Percentiles rank a stretch among this genome's conserved stretches.
Evolutionary conservation across 35 echinoderm and acorn worm species (phyloP).

Genomic region (Lytechinus pictus): DNA sequence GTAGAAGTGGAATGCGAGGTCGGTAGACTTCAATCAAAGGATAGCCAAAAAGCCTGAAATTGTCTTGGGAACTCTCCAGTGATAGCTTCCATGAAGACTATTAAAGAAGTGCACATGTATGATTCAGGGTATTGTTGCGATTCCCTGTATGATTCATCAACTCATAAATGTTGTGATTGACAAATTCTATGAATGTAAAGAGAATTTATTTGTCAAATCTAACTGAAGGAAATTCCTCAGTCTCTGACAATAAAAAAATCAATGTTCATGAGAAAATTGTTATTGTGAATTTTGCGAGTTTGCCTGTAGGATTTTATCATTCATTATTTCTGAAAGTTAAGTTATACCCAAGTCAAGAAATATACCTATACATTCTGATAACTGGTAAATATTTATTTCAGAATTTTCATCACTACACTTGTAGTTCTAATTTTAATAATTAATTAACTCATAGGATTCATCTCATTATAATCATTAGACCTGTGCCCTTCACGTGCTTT

Average conservation of each 20-base stretch:
- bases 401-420: too few relatives aligned
- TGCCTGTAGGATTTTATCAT: background rate
- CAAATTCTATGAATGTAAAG: background rate
- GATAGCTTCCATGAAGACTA: background rate
- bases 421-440: too few relatives aligned
- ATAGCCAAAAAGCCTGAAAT: background rate
- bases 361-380: too few relatives aligned
- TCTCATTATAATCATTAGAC: too few relatives aligned
- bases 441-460: too few relatives aligned
- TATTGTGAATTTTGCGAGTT: background rate
- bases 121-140: too few relatives aligned
- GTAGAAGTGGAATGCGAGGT: background rate
- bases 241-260: background rate
- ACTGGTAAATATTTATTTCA: too few relatives aligned
- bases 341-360: too few relatives aligned
- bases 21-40: background rate
- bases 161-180: background rate
- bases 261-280: background rate
- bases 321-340: too few relatives aligned
- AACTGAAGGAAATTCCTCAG: background rate
- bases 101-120: background rate
- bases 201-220: background rate
- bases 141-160: background rate
- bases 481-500: too few relatives aligned
- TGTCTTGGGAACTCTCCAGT: background rate